Evolutionary conservation across 2,888 invertebrate species (phyloP).

Genomic region (Agrotis segetum): DNA sequence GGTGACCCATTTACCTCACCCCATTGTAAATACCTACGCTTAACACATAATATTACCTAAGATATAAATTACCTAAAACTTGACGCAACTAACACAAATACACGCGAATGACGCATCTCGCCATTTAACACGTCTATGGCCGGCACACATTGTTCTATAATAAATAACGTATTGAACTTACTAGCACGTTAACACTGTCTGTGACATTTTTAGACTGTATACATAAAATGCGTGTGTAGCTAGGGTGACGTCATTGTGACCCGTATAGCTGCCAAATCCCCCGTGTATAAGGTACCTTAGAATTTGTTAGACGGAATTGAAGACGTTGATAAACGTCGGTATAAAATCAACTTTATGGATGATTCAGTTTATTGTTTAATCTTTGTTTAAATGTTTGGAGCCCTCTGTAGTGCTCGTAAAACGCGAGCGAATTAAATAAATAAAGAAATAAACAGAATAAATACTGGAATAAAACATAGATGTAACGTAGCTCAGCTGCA

Average conservation of each 20-base stretch:
- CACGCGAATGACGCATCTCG: conserved; percentile 61
- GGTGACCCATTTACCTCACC: conserved; percentile 49
- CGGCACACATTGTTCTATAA: conserved; percentile 62
- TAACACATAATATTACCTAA: conserved; percentile 36
- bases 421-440: conserved; percentile 52
- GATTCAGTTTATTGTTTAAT: conserved; percentile 60
- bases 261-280: conserved; percentile 65
- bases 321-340: conserved; percentile 49
- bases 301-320: conserved; percentile 40
- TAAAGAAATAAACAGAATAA: conserved; percentile 51
- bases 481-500: not conserved
- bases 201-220: conserved; percentile 66
- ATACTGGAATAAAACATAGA: conserved; percentile 24
- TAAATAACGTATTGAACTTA: conserved; percentile 67
- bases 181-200: conserved; percentile 62
- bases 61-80: conserved; percentile 53
- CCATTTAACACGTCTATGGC: conserved; percentile 57
- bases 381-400: conserved; percentile 54
- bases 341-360: conserved; percentile 57
- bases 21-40: conserved; percentile 22
- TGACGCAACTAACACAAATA: conserved; percentile 46
- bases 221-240: conserved; percentile 57
- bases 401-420: conserved; percentile 52
- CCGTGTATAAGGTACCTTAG: conserved; percentile 60
- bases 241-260: conserved; percentile 62